Conservation (phyloP, 2,113 vertebrate species). For the Lichenostomus cassidix region DNA sequence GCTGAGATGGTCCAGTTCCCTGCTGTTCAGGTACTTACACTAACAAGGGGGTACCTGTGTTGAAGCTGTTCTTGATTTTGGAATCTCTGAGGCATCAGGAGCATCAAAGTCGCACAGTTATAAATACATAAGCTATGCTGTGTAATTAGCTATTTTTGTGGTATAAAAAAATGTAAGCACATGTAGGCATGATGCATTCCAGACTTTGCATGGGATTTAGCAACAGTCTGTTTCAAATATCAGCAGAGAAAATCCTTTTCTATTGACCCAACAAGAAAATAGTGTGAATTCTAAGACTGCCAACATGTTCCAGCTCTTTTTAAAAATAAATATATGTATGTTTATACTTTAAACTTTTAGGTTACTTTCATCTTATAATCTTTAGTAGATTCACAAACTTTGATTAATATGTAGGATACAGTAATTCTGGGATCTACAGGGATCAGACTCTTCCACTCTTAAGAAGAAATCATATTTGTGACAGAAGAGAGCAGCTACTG, state of each 20-base stretch:
- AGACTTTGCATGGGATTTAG: constrained; percentile 36
- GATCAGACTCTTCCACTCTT: background rate
- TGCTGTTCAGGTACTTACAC: background rate
- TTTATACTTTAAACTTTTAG: background rate
- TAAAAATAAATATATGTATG: background rate
- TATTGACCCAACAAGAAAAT: constrained; percentile 53
- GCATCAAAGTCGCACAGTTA: background rate
- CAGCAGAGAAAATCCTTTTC: constrained; percentile 22
- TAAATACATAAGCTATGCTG: constrained; percentile 17
- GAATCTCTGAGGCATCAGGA: background rate
- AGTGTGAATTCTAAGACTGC: constrained; percentile 33
- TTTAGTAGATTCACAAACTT: background rate
- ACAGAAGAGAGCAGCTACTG: background rate
- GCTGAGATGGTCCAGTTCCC: background rate
- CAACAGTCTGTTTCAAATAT: constrained; percentile 39
- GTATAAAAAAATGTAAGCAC: constrained; percentile 1
- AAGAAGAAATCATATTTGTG: background rate
- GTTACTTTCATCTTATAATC: background rate
- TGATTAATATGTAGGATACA: background rate
- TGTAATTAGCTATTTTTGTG: constrained; percentile 9
- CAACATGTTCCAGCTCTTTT: background rate
- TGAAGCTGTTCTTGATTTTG: background rate
- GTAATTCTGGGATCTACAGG: background rate
- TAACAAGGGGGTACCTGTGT: background rate
- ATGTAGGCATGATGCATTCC: constrained; percentile 13